Conservation (phyloP, 2,797 vertebrate genomes). For the Premnoplex brunnescens region DNA sequence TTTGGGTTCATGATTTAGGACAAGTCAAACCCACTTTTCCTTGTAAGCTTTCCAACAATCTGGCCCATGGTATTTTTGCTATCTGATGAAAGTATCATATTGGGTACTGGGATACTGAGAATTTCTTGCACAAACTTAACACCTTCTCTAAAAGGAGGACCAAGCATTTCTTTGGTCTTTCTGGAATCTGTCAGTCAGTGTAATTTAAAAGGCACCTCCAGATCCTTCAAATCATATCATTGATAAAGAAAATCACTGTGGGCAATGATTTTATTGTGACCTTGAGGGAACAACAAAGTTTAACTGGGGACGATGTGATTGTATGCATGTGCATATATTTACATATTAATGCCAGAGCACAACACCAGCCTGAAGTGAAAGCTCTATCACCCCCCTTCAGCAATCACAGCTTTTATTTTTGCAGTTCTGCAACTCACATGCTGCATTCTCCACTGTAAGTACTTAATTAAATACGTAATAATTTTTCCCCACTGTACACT, state of each 20-base stretch:
- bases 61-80: neutral
- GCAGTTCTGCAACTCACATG: neutral
- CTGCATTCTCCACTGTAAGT: neutral
- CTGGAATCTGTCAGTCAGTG: neutral
- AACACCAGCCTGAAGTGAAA: neutral
- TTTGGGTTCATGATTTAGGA: neutral
- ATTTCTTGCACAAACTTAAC: neutral
- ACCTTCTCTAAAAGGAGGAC: neutral
- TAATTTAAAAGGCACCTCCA: neutral
- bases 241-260: neutral
- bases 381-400: neutral
- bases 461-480: neutral
- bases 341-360: neutral
- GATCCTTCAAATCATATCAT: neutral
- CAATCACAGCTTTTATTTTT: conserved; percentile 16
- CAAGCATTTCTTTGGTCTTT: neutral
- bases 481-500: neutral
- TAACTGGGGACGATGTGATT: neutral
- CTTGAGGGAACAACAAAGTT: conserved; percentile 2
- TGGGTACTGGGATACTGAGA: neutral
- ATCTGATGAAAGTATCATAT: neutral
- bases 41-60: neutral
- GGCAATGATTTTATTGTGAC: neutral
- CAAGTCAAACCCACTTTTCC: neutral
- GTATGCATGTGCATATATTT: neutral